Percentiles rank a stretch among this genome's conserved stretches.
Evolutionary conservation across 2,888 invertebrate genomes (phyloP).

Genomic region (Meliscaeva auricollis): DNA sequence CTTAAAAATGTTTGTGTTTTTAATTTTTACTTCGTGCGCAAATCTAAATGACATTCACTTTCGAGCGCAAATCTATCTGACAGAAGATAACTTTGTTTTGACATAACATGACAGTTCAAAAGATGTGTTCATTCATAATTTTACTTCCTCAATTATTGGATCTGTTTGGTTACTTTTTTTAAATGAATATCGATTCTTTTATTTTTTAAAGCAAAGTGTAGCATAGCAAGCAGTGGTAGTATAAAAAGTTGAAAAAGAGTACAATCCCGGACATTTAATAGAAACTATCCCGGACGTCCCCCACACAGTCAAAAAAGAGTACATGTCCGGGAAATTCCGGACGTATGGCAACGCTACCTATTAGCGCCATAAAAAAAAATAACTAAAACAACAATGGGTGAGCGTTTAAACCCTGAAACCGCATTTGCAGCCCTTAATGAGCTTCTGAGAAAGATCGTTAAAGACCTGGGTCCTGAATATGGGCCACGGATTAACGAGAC

Average conservation of each 20-base stretch:
- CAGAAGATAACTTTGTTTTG: constrained; percentile 4
- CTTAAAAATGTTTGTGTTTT: neutral
- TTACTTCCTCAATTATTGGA: constrained; percentile 5
- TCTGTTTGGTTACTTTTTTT: constrained; percentile 17
- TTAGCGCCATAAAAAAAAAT: too few relatives aligned
- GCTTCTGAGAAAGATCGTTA: too few relatives aligned
- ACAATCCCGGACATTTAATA: constrained; percentile 12
- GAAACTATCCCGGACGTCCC: constrained; percentile 30
- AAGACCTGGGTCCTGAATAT: too few relatives aligned
- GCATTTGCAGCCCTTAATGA: too few relatives aligned
- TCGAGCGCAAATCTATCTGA: neutral
- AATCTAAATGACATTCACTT: neutral
- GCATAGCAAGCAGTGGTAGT: neutral
- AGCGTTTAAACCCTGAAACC: too few relatives aligned
- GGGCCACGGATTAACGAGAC: too few relatives aligned
- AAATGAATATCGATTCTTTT: neutral
- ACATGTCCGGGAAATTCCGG: constrained; percentile 37
- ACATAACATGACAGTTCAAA: constrained; percentile 6
- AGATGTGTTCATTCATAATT: neutral
- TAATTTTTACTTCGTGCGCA: neutral
- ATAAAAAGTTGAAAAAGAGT: constrained; percentile 9
- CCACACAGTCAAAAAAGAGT: constrained; percentile 1
- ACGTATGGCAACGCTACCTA: constrained; percentile 21
- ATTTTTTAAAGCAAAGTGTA: neutral
- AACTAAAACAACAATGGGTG: too few relatives aligned